A percentile compares a stretch with the other conserved stretches of the same genome.
phyloP scores from a whole-genome alignment of 2,113 vertebrate species.

The Phaethon lepturus region DNA sequence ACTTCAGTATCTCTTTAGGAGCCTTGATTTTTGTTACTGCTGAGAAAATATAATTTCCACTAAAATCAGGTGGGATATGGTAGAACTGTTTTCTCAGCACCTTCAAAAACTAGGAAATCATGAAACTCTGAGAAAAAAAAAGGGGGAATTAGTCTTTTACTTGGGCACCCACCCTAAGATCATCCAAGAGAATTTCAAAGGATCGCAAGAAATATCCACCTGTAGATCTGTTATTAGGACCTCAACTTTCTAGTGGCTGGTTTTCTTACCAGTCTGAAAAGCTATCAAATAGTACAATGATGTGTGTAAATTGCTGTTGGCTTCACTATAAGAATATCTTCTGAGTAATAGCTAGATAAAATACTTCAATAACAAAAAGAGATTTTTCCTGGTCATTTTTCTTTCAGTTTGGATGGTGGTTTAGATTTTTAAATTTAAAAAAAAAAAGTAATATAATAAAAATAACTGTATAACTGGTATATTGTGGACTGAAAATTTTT shows the following conservation, averaged over 20 bases:
- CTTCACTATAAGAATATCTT: not conserved
- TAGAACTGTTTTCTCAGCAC: not conserved
- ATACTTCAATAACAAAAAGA: not conserved
- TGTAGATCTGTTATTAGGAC: not conserved
- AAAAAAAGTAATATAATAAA: not conserved
- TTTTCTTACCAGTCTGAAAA: not conserved
- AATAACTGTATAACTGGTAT: not conserved
- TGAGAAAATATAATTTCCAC: not conserved
- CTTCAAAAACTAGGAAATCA: not conserved
- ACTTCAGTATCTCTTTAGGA: not conserved
- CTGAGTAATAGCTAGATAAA: not conserved
- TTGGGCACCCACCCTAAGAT: not conserved
- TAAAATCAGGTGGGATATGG: not conserved
- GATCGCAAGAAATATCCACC: not conserved
- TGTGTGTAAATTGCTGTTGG: not conserved
- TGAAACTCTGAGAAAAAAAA: not conserved
- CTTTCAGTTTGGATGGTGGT: not conserved
- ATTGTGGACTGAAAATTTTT: not conserved
- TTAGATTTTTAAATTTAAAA: not conserved
- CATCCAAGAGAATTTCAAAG: not conserved
- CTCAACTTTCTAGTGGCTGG: not conserved
- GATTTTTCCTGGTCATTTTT: not conserved
- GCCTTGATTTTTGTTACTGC: not conserved
- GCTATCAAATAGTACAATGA: not conserved
- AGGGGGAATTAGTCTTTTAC: accelerated